phyloP scores from a whole-genome alignment of 2,888 invertebrate genomes.

The Phyto melanocephala region DNA sequence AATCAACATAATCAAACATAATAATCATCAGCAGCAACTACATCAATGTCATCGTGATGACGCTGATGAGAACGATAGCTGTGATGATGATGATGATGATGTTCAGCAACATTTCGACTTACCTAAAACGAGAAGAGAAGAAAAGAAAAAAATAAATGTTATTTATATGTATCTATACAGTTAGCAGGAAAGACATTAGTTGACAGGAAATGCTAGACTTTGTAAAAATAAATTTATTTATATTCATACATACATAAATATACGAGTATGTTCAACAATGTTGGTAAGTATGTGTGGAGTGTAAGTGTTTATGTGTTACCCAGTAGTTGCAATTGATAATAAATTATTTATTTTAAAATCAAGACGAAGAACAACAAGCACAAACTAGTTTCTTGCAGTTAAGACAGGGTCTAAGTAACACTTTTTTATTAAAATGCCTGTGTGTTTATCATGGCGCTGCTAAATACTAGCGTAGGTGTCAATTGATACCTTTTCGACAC shows the following conservation, averaged over 20 bases:
- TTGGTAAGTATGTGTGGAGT: neutral
- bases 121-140: conserved; percentile 53
- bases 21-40: neutral
- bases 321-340: neutral
- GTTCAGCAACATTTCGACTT: conserved; percentile 34
- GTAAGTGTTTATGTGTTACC: neutral
- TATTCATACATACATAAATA: neutral
- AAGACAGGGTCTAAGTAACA: no score
- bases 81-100: neutral
- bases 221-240: conserved; percentile 19
- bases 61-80: neutral
- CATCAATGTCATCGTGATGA: conserved; percentile 9
- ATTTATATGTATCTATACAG: conserved; percentile 5
- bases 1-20: conserved; percentile 42
- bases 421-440: no score
- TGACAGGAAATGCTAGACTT: conserved; percentile 60
- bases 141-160: conserved; percentile 13
- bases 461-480: no score
- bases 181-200: conserved; percentile 38
- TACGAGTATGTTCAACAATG: neutral
- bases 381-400: no score
- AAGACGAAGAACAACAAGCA: no score
- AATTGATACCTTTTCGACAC: no score
- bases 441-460: no score
- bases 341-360: no score